Conservation (phyloP, 1,140 invertebrate species). For the Cephus cinctus region DNA sequence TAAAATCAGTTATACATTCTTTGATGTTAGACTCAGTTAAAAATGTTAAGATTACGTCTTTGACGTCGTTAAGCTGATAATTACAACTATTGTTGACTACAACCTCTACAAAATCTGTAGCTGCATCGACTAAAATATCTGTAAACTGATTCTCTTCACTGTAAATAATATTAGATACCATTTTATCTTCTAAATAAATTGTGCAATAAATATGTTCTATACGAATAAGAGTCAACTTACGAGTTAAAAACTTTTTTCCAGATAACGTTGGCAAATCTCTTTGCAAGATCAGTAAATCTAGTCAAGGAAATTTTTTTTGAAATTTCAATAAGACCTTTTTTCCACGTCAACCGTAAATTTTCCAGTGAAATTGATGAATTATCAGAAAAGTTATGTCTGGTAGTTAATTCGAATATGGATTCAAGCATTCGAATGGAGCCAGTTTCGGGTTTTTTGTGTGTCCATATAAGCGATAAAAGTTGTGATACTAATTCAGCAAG, state of each 20-base stretch:
- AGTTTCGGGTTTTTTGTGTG: conserved; percentile 20
- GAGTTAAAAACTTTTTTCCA: conserved; percentile 35
- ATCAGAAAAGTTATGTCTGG: conserved; percentile 13
- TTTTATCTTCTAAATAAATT: conserved; percentile 5
- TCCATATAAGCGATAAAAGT: conserved; percentile 31
- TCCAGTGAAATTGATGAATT: conserved; percentile 9
- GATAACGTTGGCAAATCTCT: conserved; percentile 23
- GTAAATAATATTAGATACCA: conserved; percentile 17
- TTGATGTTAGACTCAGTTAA: conserved; percentile 34
- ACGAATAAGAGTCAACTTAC: conserved; percentile 21
- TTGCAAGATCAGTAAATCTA: conserved; percentile 26
- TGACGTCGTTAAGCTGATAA: conserved; percentile 14
- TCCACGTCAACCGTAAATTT: conserved; percentile 22
- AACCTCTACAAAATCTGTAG: conserved; percentile 48
- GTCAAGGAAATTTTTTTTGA: conserved; percentile 13
- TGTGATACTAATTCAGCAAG: conserved; percentile 27
- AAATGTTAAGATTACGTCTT: conserved; percentile 30
- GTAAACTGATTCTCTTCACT: conserved; percentile 36
- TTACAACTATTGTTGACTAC: conserved; percentile 31
- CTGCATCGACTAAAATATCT: conserved; percentile 44
- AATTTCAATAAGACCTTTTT: conserved; percentile 19
- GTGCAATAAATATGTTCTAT: conserved; percentile 9
- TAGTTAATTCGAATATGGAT: conserved; percentile 34
- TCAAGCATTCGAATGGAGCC: conserved; percentile 34
- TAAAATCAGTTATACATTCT: conserved; percentile 37